A percentile compares a stretch with the other conserved stretches of the same genome.
Evolutionary conservation across 2,888 invertebrate genomes (phyloP).

Genomic region (Zonitis immaculata): DNA sequence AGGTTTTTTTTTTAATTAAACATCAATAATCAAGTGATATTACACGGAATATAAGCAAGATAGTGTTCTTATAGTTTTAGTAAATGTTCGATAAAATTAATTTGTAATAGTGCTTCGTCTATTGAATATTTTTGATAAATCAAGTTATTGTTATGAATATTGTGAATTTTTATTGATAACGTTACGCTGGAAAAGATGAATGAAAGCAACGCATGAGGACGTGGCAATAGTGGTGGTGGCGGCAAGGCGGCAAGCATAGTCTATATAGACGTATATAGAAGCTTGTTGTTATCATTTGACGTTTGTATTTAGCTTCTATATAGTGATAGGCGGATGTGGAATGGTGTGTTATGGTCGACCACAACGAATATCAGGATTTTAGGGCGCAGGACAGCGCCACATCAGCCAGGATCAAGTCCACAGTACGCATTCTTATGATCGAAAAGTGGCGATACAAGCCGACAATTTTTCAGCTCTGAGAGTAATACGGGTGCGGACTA

Average conservation of each 20-base stretch:
- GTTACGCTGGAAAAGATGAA: not conserved
- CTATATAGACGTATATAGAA: not conserved
- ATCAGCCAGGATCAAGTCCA: constrained; percentile 24
- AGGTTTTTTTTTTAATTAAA: no score
- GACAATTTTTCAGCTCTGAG: constrained; percentile 39
- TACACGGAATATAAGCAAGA: no score
- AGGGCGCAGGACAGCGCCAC: constrained; percentile 30
- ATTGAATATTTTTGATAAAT: not conserved
- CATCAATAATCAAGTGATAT: no score
- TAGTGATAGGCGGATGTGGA: not conserved
- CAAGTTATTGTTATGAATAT: not conserved
- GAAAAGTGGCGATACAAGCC: constrained; percentile 33
- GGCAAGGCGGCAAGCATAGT: not conserved
- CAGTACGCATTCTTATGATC: constrained; percentile 33
- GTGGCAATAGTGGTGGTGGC: not conserved
- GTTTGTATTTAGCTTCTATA: not conserved
- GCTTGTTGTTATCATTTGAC: not conserved
- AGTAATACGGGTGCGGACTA: constrained; percentile 45
- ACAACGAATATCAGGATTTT: constrained; percentile 2
- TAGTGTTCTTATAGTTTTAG: no score
- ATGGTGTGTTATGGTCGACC: not conserved
- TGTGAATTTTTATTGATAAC: not conserved
- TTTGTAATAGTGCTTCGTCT: not conserved
- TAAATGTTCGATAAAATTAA: not conserved
- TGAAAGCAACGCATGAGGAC: not conserved